These are phyloP conservation scores for Tenualosa thibaudeaui DNA, from an alignment of 2,797 vertebrate species.

Conservation along the genomic window DNA sequence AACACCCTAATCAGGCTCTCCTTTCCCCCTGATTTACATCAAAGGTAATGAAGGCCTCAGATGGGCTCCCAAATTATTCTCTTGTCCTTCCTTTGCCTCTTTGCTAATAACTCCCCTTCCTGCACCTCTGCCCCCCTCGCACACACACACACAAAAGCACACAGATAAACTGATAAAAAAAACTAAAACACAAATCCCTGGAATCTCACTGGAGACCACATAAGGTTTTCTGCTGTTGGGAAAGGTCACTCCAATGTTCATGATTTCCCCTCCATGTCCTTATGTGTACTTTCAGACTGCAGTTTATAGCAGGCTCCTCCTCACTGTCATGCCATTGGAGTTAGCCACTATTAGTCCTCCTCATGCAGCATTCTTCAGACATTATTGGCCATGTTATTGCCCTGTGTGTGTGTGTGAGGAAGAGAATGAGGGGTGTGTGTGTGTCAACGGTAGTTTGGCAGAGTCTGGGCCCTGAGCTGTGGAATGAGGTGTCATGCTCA, in stretches of 20 bases:
- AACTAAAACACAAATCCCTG: neutral
- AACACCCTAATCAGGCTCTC: conserved; percentile 41
- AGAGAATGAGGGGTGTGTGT: conserved; percentile 3
- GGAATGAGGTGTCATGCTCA: conserved; percentile 30
- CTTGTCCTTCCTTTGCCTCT: neutral
- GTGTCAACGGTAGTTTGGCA: conserved; percentile 31
- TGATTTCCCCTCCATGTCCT: neutral
- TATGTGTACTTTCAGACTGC: neutral
- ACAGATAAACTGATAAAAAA: neutral
- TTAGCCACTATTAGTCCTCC: neutral
- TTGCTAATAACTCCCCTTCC: neutral
- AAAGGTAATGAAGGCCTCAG: conserved; percentile 47
- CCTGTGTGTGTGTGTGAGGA: neutral
- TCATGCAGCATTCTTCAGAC: neutral
- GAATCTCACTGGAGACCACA: neutral
- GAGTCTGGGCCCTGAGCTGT: neutral
- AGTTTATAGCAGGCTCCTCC: neutral
- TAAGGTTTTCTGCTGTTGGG: neutral
- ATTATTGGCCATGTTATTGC: neutral
- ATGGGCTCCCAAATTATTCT: conserved; percentile 25
- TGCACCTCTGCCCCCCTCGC: neutral
- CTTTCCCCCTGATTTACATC: conserved; percentile 38
- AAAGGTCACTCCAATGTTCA: neutral
- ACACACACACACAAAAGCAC: neutral
- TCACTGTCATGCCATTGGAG: neutral